Conservation (phyloP, 2,797 vertebrate species). For the Molossus alvarezi region DNA sequence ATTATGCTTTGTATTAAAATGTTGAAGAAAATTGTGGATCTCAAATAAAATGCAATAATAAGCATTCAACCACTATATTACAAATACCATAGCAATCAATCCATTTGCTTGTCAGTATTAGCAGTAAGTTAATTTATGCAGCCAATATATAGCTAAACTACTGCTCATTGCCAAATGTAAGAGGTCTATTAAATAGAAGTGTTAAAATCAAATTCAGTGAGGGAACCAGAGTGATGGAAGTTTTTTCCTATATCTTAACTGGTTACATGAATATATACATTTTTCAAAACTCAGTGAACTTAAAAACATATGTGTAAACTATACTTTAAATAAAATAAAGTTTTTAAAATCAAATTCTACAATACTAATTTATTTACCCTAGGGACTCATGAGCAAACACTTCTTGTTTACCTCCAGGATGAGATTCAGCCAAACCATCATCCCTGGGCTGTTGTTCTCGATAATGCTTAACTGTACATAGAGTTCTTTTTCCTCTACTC, state of each 20-base stretch:
- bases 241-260: neutral
- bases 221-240: neutral
- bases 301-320: constrained; percentile 7
- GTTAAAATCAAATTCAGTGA: constrained; percentile 27
- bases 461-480: neutral
- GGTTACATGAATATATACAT: neutral
- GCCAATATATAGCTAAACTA: neutral
- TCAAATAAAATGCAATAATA: constrained; percentile 41
- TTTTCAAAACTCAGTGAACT: constrained; percentile 41
- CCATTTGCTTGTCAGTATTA: neutral
- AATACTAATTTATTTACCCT: neutral
- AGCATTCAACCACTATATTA: neutral
- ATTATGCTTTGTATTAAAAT: constrained; percentile 51
- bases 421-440: neutral
- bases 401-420: constrained; percentile 15
- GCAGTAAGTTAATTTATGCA: neutral
- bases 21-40: constrained; percentile 14
- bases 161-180: neutral
- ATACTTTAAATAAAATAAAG: neutral
- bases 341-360: neutral
- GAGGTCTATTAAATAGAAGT: neutral
- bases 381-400: neutral
- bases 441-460: neutral
- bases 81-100: neutral
- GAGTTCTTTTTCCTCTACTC: neutral